Evolutionary conservation across 2,113 vertebrate genomes (phyloP).

Genomic region (Alces alces): DNA sequence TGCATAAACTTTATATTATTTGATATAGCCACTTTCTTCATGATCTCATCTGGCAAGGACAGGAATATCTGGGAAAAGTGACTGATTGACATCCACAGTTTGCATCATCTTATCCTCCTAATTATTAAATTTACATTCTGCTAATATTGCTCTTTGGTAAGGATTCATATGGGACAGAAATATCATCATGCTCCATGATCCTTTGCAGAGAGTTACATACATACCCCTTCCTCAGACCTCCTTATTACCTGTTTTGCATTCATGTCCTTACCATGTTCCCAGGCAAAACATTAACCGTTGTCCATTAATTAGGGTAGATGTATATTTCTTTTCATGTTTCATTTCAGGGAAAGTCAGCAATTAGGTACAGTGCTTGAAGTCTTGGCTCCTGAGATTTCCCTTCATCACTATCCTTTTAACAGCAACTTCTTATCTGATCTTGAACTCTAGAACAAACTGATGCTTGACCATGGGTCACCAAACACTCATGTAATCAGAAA

Average conservation of each 20-base stretch:
- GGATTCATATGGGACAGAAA: background rate
- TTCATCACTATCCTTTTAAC: background rate
- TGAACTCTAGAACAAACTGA: background rate
- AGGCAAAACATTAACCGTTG: background rate
- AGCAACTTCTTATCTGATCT: background rate
- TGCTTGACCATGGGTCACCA: background rate
- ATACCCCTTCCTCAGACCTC: background rate
- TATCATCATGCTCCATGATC: background rate
- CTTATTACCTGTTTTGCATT: background rate
- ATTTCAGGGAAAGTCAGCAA: background rate
- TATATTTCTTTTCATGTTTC: background rate
- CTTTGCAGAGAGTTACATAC: background rate
- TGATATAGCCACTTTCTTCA: background rate
- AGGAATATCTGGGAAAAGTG: background rate
- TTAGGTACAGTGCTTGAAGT: background rate
- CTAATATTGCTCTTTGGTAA: background rate
- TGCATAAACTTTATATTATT: background rate
- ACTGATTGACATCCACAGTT: background rate
- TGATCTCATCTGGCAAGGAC: background rate
- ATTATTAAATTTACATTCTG: background rate
- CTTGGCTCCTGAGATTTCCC: background rate
- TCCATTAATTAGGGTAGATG: background rate
- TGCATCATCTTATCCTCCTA: background rate
- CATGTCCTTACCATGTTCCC: background rate
- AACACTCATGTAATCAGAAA: background rate